Base-by-base conservation (phyloP, 2,113 vertebrate genomes). In the Gymnogyps californianus region DNA sequence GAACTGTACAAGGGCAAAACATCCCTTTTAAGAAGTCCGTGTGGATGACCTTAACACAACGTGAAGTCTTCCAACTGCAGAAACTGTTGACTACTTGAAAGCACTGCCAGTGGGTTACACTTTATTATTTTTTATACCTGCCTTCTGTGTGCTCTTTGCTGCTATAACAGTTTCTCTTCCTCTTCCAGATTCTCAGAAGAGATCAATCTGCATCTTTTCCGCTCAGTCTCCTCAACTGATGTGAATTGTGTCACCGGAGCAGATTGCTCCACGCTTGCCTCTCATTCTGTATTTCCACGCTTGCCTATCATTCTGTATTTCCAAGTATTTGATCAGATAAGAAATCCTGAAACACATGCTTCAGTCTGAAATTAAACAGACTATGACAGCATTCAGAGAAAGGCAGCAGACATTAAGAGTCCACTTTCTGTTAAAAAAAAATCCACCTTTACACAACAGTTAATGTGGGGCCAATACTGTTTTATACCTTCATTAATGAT, bases 381-480 rank as follows among this genome's bases (percentile, higher is more conserved):
- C 46, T 46, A 6, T 14, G 38, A 18, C 26, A 64, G 46, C 47
- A 25, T 19, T 42, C 65, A 32, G 19, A 47, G 64, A 57, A 62
- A 46, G 29, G 69, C 79, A 81, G 69, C 15, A 34, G 34, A 11
- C 2, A 28, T 1, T 1, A 59, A 11, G 9, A 61, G 58, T 11
- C 8, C 1, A 2, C 5, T 24, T 64, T 14, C 19, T n/a, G 19
- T 1, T 14, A 47, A 51, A 14, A 38, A 55, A 18, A n/a, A 29
- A 8, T 24, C 46, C 38, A n/a, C 28, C 3, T 22, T 70, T 26
- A 42, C 10, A 8, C 31, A 18, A 9, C 1, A 24, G 25, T 34
- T 49, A 15, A 4, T 0, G 4, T 3, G 58, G 10, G 54, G 34
- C 13, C 29, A 14, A 4, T 0, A 10, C 16, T 9, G 24, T 5